A percentile compares a stretch with the other conserved stretches of the same genome.
These are phyloP conservation scores for Typhlichthys subterraneus DNA, from an alignment of 2,797 vertebrate genomes.

Conservation along the genomic window DNA sequence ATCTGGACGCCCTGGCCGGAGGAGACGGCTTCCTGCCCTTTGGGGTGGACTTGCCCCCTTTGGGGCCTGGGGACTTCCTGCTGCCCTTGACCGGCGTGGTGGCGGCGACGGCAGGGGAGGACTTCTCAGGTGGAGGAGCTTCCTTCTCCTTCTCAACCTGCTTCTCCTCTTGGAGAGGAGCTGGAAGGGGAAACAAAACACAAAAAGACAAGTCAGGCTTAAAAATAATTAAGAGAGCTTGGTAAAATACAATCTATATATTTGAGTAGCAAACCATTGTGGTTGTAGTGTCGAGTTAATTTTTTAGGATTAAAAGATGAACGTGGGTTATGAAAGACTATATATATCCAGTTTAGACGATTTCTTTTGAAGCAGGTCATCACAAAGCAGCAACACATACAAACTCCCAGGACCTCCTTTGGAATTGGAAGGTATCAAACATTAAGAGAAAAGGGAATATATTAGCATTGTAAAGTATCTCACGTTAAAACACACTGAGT, in stretches of 20 bases:
- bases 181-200: slow-evolving; percentile 54
- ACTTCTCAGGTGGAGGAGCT: slow-evolving; percentile 60
- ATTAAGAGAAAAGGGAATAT: too few relatives aligned
- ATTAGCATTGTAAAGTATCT: too few relatives aligned
- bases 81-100: slow-evolving; percentile 49
- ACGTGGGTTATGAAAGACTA: not conserved
- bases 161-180: slow-evolving; percentile 70
- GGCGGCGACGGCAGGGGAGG: slow-evolving; percentile 30
- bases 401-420: not conserved
- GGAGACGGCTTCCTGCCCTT: slow-evolving; percentile 77
- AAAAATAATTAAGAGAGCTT: slow-evolving; percentile 1
- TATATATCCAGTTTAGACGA: not conserved
- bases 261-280: not conserved
- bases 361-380: not conserved
- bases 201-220: slow-evolving; percentile 13
- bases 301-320: not conserved
- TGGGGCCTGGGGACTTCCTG: slow-evolving; percentile 62
- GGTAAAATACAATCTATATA: not conserved
- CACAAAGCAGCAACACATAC: not conserved
- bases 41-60: slow-evolving; percentile 56
- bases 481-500: too few relatives aligned
- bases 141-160: slow-evolving; percentile 72
- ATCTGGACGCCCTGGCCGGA: slow-evolving; percentile 51
- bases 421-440: too few relatives aligned
- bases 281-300: not conserved